A percentile compares a stretch with the other conserved stretches of the same genome.
These are phyloP conservation scores for Rhegmatorhina hoffmannsi DNA, from an alignment of 2,113 vertebrate species.

Conservation along the genomic window DNA sequence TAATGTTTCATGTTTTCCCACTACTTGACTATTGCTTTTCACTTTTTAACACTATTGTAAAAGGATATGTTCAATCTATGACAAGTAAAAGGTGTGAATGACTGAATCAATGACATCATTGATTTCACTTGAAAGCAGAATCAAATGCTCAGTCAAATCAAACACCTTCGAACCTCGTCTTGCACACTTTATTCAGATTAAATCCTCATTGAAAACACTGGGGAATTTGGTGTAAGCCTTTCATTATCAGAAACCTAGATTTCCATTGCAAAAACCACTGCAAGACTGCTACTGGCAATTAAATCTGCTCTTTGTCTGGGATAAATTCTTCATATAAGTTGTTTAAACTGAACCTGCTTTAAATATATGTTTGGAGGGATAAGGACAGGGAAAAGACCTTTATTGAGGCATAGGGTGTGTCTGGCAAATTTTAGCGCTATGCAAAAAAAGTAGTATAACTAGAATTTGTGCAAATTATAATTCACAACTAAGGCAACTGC, in stretches of 20 bases:
- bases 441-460: not conserved
- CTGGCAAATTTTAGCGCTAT: not conserved
- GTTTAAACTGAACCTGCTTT: not conserved
- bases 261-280: constrained; percentile 9
- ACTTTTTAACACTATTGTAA: constrained; percentile 8
- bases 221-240: constrained; percentile 4
- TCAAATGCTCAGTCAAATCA: constrained; percentile 3
- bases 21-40: not conserved
- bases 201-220: not conserved
- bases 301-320: not conserved
- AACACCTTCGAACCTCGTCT: constrained; percentile 11
- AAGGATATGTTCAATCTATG: not conserved
- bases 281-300: not conserved
- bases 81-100: constrained; percentile 12
- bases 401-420: not conserved
- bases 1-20: not conserved
- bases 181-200: constrained; percentile 23
- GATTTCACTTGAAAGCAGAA: not conserved
- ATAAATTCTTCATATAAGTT: not conserved
- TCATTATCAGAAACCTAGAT: constrained; percentile 5
- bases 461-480: not conserved
- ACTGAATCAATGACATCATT: constrained; percentile 25
- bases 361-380: not conserved
- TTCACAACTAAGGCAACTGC: not conserved
- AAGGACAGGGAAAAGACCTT: not conserved